These are phyloP conservation scores for Sclerurus mexicanus DNA, from an alignment of 2,113 vertebrate genomes.

Conservation along the genomic window DNA sequence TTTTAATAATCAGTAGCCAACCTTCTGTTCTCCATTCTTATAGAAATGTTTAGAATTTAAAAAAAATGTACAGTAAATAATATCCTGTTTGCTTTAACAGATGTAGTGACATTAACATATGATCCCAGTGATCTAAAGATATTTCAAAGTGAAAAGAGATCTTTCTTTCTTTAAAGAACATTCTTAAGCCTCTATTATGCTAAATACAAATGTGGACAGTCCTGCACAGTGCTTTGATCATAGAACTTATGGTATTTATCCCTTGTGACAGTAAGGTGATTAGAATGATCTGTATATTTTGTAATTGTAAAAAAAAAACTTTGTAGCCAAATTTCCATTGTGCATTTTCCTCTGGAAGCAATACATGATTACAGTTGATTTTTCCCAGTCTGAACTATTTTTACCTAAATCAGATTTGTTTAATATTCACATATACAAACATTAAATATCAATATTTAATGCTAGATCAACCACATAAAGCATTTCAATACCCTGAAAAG, in stretches of 20 bases:
- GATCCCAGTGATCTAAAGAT: background rate
- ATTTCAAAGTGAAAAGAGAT: conserved; percentile 9
- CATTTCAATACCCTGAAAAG: background rate
- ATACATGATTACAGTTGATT: background rate
- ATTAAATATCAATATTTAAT: background rate
- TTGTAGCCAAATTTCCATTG: background rate
- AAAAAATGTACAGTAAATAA: background rate
- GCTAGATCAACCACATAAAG: background rate
- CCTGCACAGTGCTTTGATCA: conserved; percentile 46
- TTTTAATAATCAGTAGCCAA: background rate
- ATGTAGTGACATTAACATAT: background rate
- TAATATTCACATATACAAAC: background rate
- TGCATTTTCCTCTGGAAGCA: background rate
- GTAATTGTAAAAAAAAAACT: background rate
- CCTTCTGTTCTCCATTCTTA: background rate
- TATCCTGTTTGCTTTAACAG: background rate
- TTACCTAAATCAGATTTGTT: background rate
- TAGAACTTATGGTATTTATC: background rate
- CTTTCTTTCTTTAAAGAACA: conserved; percentile 13
- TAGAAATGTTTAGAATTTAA: background rate
- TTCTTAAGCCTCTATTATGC: background rate
- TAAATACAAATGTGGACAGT: background rate
- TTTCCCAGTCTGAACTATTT: background rate
- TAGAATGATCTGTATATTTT: conserved; percentile 1
- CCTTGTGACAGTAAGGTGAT: conserved; percentile 47